Conservation (phyloP, 2,797 vertebrate species). For the Takifugu rubripes region DNA sequence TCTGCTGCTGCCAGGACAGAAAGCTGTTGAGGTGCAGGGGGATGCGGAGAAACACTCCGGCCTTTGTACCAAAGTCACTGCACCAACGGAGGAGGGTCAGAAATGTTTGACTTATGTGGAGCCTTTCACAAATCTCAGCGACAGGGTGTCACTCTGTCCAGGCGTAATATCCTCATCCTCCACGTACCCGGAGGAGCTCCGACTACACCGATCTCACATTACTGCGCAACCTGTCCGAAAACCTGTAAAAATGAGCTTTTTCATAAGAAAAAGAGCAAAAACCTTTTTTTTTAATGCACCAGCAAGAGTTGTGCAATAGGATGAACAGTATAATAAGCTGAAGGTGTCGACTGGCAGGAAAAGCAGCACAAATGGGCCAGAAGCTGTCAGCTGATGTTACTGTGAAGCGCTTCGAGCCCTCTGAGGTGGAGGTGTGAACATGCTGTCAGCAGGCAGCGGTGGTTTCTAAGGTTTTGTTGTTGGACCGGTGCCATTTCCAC, state of each 20-base stretch:
- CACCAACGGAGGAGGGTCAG: constrained; percentile 28
- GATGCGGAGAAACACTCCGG: constrained; percentile 33
- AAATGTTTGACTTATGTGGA: constrained; percentile 21
- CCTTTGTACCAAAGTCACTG: constrained; percentile 49
- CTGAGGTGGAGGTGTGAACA: constrained; percentile 55
- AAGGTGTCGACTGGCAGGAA: constrained; percentile 3
- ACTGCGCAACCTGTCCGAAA: neutral
- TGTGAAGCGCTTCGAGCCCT: constrained; percentile 8
- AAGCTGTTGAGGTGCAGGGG: constrained; percentile 23
- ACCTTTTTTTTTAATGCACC: too few relatives aligned
- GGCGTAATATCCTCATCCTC: neutral
- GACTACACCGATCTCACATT: too few relatives aligned
- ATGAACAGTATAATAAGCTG: too few relatives aligned
- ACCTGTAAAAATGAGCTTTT: neutral
- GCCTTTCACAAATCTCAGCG: constrained; percentile 21
- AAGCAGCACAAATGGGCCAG: neutral
- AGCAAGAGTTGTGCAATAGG: neutral
- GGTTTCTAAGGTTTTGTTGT: constrained; percentile 38
- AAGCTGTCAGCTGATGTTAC: constrained; percentile 1
- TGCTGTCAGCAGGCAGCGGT: constrained; percentile 21
- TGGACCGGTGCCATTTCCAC: constrained; percentile 44
- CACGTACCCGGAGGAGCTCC: neutral
- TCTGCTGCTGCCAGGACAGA: constrained; percentile 9
- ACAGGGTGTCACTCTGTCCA: constrained; percentile 6
- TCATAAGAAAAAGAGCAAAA: too few relatives aligned